Base-by-base conservation (phyloP, 2,797 vertebrate species). In the Miichthys miiuy region DNA sequence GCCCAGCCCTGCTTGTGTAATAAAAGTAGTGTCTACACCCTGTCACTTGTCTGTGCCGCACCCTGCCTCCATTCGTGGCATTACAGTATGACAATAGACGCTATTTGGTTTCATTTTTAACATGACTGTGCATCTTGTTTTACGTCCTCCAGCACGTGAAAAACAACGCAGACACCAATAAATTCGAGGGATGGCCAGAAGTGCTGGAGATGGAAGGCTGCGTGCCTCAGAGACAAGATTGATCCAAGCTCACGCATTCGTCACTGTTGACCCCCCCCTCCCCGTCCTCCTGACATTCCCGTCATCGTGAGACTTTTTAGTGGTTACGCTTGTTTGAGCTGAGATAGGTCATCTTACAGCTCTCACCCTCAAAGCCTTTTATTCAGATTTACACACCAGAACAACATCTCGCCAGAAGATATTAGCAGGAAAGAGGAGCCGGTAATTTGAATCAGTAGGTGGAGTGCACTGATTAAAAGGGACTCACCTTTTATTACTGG, bases 131-230 rank as follows among this genome's bases (percentile, higher is more conserved):
- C 51, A 6, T 63, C 21, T 14, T 72, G 4, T 83, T 64, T 62
- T 64, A 0, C 84, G 0, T 94, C 91, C 81, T 17, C 84, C 86
- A 99, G 98, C 96, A 98, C 82, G 97, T 99, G 91, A 99, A 98
- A 93, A 99, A 98, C 92, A 98, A 95, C 6, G 97, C 96, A 14
- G 97, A 97, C 21, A 97, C 96, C 71, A 99, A 99, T 91, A 99
- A 99, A 70, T 99, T 98, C 0, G 98, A 99, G 80, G 98, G 98
- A n/a, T 99, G 98, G 98, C 98, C 98, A 0, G 98, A 99, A 75
- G 98, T 99, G 74, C 92, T 99, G 72, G 98, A 99, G 90, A 99
- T 99, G 97, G 98, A 99, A 90, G 98, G 98, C 12, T 99, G 98
- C 86, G 95, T 99, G 68, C 98, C 98, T 3, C 94, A 96, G 86